Evolutionary conservation across 64 coral and sea anemone species (phyloP).

Genomic region (Actinia tenebrosa): DNA sequence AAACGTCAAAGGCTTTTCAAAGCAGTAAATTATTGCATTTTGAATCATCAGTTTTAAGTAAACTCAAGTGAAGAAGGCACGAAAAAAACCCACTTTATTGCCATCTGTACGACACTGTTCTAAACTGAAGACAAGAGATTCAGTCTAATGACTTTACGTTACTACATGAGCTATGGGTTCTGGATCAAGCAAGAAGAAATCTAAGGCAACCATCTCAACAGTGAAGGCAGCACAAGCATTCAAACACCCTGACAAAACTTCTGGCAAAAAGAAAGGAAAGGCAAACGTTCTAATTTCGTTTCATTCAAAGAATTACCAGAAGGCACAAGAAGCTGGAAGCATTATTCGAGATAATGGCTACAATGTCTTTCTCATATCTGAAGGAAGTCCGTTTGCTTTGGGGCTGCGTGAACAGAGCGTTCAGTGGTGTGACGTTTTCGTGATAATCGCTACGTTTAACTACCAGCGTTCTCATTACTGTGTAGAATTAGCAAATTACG

Average conservation of each 20-base stretch:
- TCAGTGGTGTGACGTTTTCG: slow-evolving; percentile 55
- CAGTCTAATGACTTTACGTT: neutral
- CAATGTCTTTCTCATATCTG: slow-evolving; percentile 33
- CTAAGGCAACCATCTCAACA: slow-evolving; percentile 5
- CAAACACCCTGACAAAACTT: neutral
- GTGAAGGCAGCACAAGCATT: slow-evolving; percentile 13
- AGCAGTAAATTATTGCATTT: neutral
- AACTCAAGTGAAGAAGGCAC: neutral
- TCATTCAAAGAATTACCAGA: slow-evolving; percentile 47
- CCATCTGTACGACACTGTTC: neutral
- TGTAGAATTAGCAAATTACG: slow-evolving; percentile 67
- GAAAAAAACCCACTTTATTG: neutral
- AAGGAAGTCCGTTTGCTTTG: slow-evolving; percentile 32
- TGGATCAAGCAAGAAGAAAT: slow-evolving; percentile 45
- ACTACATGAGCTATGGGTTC: slow-evolving; percentile 22
- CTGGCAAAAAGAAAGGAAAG: slow-evolving; percentile 4
- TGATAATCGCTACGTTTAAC: slow-evolving; percentile 55
- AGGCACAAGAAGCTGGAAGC: slow-evolving; percentile 19
- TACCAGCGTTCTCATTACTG: slow-evolving; percentile 61
- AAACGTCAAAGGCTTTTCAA: neutral
- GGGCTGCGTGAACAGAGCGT: slow-evolving; percentile 32
- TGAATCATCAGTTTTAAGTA: neutral
- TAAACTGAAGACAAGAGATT: neutral
- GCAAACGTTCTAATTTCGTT: slow-evolving; percentile 39
- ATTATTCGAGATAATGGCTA: slow-evolving; percentile 20